Evolutionary conservation across 2,797 vertebrate genomes (phyloP).

Genomic region (Rhinichthys osculus): DNA sequence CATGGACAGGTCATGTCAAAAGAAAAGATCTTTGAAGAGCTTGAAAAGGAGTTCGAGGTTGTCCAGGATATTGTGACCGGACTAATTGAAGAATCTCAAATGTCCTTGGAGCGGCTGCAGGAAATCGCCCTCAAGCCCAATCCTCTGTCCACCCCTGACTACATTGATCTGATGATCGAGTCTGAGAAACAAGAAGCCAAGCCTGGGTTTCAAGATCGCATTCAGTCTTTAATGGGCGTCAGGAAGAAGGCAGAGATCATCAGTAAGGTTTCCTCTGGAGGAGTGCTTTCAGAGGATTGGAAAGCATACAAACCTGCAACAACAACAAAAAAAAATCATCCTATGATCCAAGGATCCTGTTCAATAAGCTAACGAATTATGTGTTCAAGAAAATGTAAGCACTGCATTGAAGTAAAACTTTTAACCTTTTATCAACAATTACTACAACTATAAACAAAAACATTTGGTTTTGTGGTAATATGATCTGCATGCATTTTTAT

Average conservation of each 20-base stretch:
- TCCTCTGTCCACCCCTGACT: not conserved
- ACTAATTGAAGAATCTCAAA: not conserved
- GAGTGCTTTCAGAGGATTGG: not conserved
- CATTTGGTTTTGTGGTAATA: not conserved
- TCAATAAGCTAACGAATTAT: no score
- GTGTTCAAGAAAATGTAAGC: no score
- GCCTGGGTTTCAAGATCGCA: not conserved
- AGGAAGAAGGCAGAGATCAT: not conserved
- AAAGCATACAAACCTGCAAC: not conserved
- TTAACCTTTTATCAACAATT: not conserved
- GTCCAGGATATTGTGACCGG: rapidly evolving
- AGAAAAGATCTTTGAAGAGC: not conserved
- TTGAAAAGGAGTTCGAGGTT: not conserved
- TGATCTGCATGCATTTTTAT: not conserved
- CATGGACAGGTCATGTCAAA: not conserved
- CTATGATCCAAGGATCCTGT: rapidly evolving
- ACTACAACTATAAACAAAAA: not conserved
- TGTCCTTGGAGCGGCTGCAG: not conserved
- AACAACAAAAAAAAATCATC: no score
- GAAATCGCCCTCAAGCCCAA: not conserved
- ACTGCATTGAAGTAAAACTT: no score
- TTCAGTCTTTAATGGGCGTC: not conserved
- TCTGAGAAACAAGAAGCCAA: not conserved
- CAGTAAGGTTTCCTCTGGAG: not conserved
- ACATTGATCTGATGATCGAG: not conserved